phyloP scores from a whole-genome alignment of 2,888 invertebrate genomes.

The Girardia tigrina region DNA sequence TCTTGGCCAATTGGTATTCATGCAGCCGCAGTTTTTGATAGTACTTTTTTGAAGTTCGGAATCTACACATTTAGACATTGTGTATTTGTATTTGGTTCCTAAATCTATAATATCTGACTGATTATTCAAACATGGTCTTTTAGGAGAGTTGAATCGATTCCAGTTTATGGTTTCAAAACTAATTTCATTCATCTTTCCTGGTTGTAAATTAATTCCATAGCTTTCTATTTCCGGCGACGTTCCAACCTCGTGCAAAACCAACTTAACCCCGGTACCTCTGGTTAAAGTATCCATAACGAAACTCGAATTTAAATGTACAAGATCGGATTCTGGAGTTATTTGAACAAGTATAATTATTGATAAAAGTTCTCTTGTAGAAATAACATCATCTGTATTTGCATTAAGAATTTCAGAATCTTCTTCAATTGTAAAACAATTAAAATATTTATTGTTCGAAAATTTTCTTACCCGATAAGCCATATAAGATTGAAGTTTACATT shows the following conservation, averaged over 20 bases:
- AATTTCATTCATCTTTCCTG: slow-evolving; percentile 36
- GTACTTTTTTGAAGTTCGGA: slow-evolving; percentile 24
- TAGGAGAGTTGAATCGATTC: slow-evolving; percentile 31
- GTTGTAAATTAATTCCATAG: slow-evolving; percentile 34
- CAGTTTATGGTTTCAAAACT: slow-evolving; percentile 31
- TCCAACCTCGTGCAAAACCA: slow-evolving; percentile 32
- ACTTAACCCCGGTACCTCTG: slow-evolving; percentile 32
- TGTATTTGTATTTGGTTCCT: slow-evolving; percentile 31
- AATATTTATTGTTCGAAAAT: slow-evolving; percentile 32
- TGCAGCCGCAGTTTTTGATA: slow-evolving; percentile 34
- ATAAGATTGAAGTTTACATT: slow-evolving; percentile 9
- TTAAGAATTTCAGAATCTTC: neutral
- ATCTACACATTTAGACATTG: slow-evolving; percentile 32
- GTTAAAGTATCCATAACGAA: slow-evolving; percentile 35
- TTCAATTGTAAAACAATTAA: slow-evolving; percentile 35
- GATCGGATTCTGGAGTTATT: slow-evolving; percentile 30
- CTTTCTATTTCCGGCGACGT: slow-evolving; percentile 33
- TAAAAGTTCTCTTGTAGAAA: slow-evolving; percentile 13
- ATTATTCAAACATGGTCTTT: slow-evolving; percentile 24
- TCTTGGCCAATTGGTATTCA: slow-evolving; percentile 28
- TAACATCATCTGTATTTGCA: neutral
- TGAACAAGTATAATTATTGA: slow-evolving; percentile 31
- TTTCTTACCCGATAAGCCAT: neutral
- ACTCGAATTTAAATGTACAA: slow-evolving; percentile 26
- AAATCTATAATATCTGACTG: slow-evolving; percentile 28